Base-by-base conservation (phyloP, 2,113 vertebrate species). In the Paradoxurus hermaphroditus region DNA sequence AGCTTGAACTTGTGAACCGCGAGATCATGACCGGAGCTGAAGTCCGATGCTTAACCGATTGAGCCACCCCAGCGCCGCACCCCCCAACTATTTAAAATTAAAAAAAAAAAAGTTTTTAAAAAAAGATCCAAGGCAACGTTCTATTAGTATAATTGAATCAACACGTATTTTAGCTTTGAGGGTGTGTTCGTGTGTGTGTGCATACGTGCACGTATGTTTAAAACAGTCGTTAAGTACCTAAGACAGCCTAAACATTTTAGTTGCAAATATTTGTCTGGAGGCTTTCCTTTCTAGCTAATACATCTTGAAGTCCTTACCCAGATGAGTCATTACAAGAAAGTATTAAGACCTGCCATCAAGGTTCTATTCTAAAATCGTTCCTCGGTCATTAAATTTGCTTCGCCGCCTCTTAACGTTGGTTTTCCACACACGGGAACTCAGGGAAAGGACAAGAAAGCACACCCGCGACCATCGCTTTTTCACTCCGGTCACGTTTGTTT, bases 291-390 rank as follows among this genome's bases (percentile, higher is more conserved):
- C 56, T n/a, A 11, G 39, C 70, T 94, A 95, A 86, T 49, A 68
- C 44, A 73, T 85, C 84, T 75, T 53, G 31, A 96, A 87, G 36
- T 51, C 59, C 23, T 75, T 90, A 41, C 34, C 46, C 56, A 59
- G 31, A 31, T 36, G 90, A 90, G 23, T 75, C 90, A 94, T 90
- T 94, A n/a, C 2, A 86, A 90, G 44, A 41, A 62, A 82, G 14
- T 90, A 34, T 78, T 87, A 25, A 72, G 86, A 62, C 34, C 51
- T 86, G 36, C 44, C 83, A 11, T 90, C 46, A 87, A 59, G 59
- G 44, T 89, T 96, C 53, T 95, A 94, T 92, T 97, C 95, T 91
- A 62, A 95, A 97, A 97, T 86, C 36, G 83, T 78, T 91, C 13
- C 39, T 36, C 21, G 85, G 62, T 27, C 79, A 86, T 95, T 95